These are phyloP conservation scores for Zonitis immaculata DNA, from an alignment of 2,888 invertebrate species.

Conservation along the genomic window DNA sequence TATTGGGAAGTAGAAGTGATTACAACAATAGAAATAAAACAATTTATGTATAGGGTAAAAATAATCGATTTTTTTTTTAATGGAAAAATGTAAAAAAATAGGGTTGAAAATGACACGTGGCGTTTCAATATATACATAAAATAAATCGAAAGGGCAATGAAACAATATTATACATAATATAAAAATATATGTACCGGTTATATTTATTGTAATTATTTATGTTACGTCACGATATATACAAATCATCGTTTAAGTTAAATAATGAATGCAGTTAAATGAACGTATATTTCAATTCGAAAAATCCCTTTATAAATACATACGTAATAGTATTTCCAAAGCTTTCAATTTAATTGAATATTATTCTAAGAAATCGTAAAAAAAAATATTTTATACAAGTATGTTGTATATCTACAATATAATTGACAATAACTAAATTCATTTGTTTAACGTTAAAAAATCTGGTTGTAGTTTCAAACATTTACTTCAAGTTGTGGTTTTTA, in stretches of 20 bases:
- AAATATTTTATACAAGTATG: too few species aligned
- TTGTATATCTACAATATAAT: too few species aligned
- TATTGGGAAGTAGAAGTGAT: too few species aligned
- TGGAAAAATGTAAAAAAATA: neutral
- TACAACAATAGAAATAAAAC: neutral
- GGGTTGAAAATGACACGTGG: neutral
- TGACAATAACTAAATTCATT: neutral
- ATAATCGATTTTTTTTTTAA: neutral
- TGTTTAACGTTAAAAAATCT: neutral
- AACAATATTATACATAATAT: neutral
- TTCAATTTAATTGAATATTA: neutral
- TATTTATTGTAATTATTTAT: conserved; percentile 2
- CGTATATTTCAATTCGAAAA: neutral
- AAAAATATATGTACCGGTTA: neutral
- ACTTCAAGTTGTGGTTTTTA: neutral
- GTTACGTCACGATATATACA: conserved; percentile 5
- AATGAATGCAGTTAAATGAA: conserved; percentile 4
- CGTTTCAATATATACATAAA: neutral
- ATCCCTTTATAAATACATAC: neutral
- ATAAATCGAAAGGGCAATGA: conserved; percentile 1
- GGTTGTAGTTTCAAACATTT: neutral
- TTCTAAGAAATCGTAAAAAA: neutral
- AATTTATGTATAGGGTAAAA: neutral
- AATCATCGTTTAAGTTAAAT: conserved; percentile 5
- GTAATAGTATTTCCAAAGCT: neutral